These are phyloP conservation scores for Catharus fuscescens DNA, from an alignment of 2,113 vertebrate genomes.

Conservation along the genomic window DNA sequence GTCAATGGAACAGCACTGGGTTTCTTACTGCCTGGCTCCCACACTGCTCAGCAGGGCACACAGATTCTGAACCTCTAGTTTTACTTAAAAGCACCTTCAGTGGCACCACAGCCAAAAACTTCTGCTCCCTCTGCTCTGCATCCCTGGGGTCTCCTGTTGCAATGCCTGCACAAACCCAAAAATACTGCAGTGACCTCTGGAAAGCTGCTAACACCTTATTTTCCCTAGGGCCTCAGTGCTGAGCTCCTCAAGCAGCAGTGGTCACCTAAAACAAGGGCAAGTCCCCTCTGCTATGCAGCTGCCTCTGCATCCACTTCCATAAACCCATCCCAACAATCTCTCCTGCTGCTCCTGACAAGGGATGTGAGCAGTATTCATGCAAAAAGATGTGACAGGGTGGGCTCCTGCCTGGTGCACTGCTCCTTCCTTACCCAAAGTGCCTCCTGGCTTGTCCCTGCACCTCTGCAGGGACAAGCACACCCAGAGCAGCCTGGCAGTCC, in stretches of 20 bases:
- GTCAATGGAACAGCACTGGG: background rate
- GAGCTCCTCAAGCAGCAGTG: background rate
- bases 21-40: background rate
- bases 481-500: background rate
- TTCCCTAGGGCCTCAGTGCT: rapidly evolving
- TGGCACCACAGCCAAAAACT: background rate
- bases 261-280: background rate
- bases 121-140: background rate
- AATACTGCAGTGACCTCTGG: background rate
- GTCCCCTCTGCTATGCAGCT: background rate
- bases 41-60: background rate
- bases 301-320: background rate
- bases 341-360: background rate
- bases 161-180: background rate
- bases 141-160: background rate
- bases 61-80: background rate
- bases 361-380: background rate
- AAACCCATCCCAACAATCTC: background rate
- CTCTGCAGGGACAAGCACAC: background rate
- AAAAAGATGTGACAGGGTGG: background rate
- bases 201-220: background rate
- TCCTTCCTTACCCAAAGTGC: rapidly evolving
- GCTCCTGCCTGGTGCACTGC: background rate
- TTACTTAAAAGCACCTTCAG: background rate
- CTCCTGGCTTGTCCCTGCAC: rapidly evolving